Conservation (phyloP, 2,797 vertebrate species). For the Brotula barbata region DNA sequence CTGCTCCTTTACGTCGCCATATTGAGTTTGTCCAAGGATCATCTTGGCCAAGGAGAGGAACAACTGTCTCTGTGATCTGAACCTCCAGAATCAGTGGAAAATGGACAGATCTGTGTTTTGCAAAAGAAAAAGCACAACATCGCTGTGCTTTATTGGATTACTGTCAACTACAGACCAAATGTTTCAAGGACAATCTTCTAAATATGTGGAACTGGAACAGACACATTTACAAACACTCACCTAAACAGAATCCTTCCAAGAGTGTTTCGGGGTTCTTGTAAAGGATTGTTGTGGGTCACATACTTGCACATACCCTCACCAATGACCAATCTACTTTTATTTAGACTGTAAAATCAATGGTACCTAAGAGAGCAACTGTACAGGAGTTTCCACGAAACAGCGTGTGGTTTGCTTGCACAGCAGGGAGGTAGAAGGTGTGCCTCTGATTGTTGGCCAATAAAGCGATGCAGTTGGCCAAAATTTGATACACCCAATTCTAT, state of each 20-base stretch:
- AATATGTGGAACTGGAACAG: background rate
- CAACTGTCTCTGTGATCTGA: no score
- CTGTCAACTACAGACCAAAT: background rate
- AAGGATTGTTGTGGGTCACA: slow-evolving; percentile 6
- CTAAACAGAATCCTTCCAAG: no score
- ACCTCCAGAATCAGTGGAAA: no score
- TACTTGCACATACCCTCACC: slow-evolving; percentile 3
- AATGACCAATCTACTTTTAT: slow-evolving; percentile 35
- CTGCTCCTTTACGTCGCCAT: no score
- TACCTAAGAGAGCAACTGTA: slow-evolving; percentile 38
- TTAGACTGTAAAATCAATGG: slow-evolving; percentile 36
- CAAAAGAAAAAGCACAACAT: no score
- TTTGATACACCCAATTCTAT: slow-evolving; percentile 58
- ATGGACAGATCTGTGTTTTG: no score
- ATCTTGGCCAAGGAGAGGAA: no score
- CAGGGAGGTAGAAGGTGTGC: slow-evolving; percentile 30
- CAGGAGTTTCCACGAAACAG: slow-evolving; percentile 19
- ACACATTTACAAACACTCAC: no score
- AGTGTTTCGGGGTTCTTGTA: no score
- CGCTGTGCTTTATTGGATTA: no score
- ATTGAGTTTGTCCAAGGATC: no score
- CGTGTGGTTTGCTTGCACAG: slow-evolving; percentile 42
- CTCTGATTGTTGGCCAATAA: slow-evolving; percentile 54
- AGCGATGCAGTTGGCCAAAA: slow-evolving; percentile 44
- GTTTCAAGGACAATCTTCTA: background rate